A percentile compares a stretch with the other conserved stretches of the same genome.
Evolutionary conservation across 1,140 invertebrate species (phyloP).

Genomic region (Apis laboriosa): DNA sequence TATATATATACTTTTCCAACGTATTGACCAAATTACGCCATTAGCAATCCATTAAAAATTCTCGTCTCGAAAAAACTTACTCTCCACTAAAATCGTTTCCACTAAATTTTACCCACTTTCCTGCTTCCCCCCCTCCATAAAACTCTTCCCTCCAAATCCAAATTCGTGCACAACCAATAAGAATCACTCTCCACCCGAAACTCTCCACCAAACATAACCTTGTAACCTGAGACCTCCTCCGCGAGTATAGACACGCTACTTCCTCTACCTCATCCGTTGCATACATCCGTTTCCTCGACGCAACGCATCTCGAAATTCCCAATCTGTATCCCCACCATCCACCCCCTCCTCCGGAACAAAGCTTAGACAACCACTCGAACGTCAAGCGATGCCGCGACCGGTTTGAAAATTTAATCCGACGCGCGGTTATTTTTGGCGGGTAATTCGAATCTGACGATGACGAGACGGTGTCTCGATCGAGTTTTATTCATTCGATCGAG

Average conservation of each 20-base stretch:
- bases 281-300: neutral
- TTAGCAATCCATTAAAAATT: neutral
- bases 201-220: too few species aligned
- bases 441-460: too few species aligned
- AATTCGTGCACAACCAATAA: too few species aligned
- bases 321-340: too few species aligned
- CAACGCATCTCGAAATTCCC: neutral
- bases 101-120: neutral
- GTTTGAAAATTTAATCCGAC: conserved; percentile 22
- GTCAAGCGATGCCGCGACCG: neutral
- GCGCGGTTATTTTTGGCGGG: too few species aligned
- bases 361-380: neutral
- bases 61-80: neutral
- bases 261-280: neutral
- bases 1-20: too few species aligned
- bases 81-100: neutral
- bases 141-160: too few species aligned
- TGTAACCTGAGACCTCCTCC: neutral
- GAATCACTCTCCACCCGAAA: too few species aligned
- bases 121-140: too few species aligned
- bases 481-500: too few species aligned
- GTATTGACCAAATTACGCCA: neutral
- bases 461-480: too few species aligned
- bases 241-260: neutral
- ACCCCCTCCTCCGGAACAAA: too few species aligned